Base-by-base conservation (phyloP, 2,113 vertebrate species). In the Campylomormyrus numenius region DNA sequence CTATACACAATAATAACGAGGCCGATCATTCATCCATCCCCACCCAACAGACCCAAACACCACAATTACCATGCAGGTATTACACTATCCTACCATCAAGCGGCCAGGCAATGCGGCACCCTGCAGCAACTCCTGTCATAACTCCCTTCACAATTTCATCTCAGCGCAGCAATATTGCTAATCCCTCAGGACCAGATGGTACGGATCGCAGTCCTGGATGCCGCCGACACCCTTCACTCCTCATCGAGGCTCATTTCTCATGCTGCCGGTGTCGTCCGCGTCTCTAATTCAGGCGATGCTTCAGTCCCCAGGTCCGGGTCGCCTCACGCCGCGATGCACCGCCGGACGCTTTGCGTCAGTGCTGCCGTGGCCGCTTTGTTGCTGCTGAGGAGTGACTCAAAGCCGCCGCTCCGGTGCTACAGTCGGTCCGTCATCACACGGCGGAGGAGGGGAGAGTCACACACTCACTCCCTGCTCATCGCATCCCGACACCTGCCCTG, bases 21-120 rank as follows among this genome's bases (percentile, higher is more conserved):
- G 91, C 91, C 89, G 92, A 92, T 89, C 89, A 58, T 91, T 92
- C 90, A 92, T 93, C 92, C 94, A 94, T 94, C 90, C 92, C 91
- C 88, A 90, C 89, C 42, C 89, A 87, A 88, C 92, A 93, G 88
- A 87, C 50, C 90, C 91, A 62, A 91, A 92, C 48, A 92, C 91
- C 91, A 91, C 91, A 92, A 94, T 94, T 83, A 94, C 92, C 92
- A 93, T 91, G 91, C 92, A 93, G 93, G 91, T 94, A 92, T 93
- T 92, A 94, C 93, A 92, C 93, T 92, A 92, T 94, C 93, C 93
- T 91, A 93, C 93, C 94, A 91, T 91, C 92, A 93, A 92, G 94
- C 92, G 93, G 92, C 93, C 92, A 94, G 94, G 96, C 96, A 94
- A 95, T 97, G 97, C 97, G 97, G 96, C 96, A 97, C 93, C 96